Conservation (phyloP, 2,113 vertebrate genomes). For the Pseudonaja textilis region DNA sequence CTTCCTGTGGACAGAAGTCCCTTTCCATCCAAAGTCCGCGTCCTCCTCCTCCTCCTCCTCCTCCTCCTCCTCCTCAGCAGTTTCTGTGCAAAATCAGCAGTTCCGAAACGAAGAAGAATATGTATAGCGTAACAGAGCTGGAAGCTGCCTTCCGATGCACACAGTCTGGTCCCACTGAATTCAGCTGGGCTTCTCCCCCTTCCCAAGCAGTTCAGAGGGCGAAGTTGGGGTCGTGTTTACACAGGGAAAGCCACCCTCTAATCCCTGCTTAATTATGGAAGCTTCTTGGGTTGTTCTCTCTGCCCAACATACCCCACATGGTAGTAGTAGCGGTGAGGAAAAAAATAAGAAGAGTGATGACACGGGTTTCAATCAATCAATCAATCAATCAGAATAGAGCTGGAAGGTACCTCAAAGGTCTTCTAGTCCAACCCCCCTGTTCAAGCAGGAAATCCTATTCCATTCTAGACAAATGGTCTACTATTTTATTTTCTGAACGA, state of each 20-base stretch:
- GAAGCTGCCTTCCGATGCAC: rapidly evolving
- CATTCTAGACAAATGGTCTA: not conserved
- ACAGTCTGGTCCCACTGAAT: not conserved
- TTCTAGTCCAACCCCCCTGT: not conserved
- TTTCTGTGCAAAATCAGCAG: not conserved
- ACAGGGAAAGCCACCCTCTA: not conserved
- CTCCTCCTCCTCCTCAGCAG: not conserved
- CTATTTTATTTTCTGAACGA: not conserved
- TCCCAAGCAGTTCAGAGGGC: no score
- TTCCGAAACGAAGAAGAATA: not conserved
- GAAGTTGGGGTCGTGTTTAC: not conserved
- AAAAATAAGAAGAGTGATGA: no score
- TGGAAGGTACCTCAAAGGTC: not conserved
- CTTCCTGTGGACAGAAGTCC: not conserved
- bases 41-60: no score
- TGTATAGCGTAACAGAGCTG: no score
- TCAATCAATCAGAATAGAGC: not conserved
- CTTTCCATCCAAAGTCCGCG: no score
- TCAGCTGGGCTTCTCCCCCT: not conserved
- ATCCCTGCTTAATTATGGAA: not conserved
- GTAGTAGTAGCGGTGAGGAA: no score
- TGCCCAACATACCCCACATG: not conserved
- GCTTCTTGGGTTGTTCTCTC: not conserved
- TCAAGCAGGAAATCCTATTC: not conserved
- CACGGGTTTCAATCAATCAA: no score